These are phyloP conservation scores for Rhynchophorus ferrugineus DNA, from an alignment of 1,140 invertebrate genomes.

Conservation along the genomic window DNA sequence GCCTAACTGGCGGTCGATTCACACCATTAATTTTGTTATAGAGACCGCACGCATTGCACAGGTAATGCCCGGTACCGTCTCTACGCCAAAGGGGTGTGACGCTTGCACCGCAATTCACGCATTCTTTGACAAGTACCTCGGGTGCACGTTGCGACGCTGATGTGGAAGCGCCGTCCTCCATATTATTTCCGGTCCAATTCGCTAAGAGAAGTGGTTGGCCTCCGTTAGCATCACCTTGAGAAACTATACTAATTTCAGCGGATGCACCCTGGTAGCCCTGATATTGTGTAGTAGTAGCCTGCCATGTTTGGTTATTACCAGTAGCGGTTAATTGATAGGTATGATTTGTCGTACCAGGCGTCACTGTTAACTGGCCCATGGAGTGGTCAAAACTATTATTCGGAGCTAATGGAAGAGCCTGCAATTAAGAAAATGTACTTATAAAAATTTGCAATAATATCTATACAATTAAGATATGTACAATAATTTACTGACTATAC, in stretches of 20 bases:
- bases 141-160: slow-evolving; percentile 6
- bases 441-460: no score
- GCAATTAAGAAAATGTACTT: no score
- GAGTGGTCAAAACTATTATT: no score
- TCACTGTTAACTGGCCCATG: slow-evolving; percentile 14
- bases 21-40: slow-evolving; percentile 83
- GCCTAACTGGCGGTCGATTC: slow-evolving; percentile 62
- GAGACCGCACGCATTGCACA: slow-evolving; percentile 83
- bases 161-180: slow-evolving; percentile 13
- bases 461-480: no score
- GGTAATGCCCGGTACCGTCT: slow-evolving; percentile 81
- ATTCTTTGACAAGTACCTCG: slow-evolving; percentile 66
- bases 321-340: slow-evolving; percentile 12
- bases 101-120: slow-evolving; percentile 81
- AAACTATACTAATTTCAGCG: slow-evolving; percentile 15
- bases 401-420: no score
- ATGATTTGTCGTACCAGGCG: slow-evolving; percentile 7
- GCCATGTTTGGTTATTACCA: slow-evolving; percentile 9
- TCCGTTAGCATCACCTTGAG: slow-evolving; percentile 25
- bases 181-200: slow-evolving; percentile 9
- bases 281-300: slow-evolving; percentile 11
- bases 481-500: no score
- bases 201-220: slow-evolving; percentile 10
- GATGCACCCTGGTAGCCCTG: slow-evolving; percentile 20
- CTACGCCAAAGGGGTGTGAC: slow-evolving; percentile 81